These are phyloP conservation scores for Xiphydria camelus DNA, from an alignment of 2,888 invertebrate species.

Conservation along the genomic window DNA sequence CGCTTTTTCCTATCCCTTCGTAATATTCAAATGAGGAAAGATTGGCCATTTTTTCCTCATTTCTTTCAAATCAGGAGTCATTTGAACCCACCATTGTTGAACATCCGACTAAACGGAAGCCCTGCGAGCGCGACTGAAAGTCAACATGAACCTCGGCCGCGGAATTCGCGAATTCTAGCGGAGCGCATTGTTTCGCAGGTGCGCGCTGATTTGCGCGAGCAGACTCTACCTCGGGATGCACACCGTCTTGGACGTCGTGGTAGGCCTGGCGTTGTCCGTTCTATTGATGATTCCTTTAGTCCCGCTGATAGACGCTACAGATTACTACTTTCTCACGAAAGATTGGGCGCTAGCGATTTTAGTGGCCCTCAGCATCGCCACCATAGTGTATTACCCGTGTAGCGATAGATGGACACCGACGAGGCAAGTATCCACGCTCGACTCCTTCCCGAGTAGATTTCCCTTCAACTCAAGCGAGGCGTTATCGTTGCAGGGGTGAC, in stretches of 20 bases:
- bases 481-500: conserved; percentile 83
- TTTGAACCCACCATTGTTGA: no score
- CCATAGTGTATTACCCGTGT: conserved; percentile 79
- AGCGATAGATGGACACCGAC: conserved; percentile 90
- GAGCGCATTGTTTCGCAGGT: conserved; percentile 63
- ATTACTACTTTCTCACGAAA: conserved; percentile 72
- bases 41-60: no score
- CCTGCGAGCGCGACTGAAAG: no score
- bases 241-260: conserved; percentile 83
- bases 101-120: no score
- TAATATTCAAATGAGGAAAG: no score
- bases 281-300: conserved; percentile 72
- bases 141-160: no score
- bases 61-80: no score
- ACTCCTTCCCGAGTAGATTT: conserved; percentile 8
- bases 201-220: conserved; percentile 79
- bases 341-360: conserved; percentile 69
- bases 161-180: no score
- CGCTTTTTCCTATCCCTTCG: no score
- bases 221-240: conserved; percentile 93
- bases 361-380: conserved; percentile 66
- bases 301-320: conserved; percentile 75
- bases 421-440: conserved; percentile 60
- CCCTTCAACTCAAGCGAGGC: conserved; percentile 5
- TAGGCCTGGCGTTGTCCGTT: conserved; percentile 72